phyloP scores from a whole-genome alignment of 2,888 invertebrate genomes.

The Cryptocheilus praepositus region DNA sequence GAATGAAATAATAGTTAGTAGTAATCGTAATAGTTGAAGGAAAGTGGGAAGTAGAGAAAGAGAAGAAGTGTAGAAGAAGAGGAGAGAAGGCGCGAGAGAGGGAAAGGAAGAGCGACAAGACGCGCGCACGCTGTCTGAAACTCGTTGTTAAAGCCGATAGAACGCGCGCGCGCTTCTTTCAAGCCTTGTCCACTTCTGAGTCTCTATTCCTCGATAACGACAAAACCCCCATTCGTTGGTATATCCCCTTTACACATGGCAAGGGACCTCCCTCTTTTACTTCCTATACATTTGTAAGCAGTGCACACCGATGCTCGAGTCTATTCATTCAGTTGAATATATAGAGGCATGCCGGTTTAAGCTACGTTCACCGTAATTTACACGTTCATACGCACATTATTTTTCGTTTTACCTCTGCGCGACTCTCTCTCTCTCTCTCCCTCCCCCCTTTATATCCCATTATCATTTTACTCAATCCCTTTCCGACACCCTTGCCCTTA shows the following conservation, averaged over 20 bases:
- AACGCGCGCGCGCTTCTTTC: slow-evolving; percentile 27
- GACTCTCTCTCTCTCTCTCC: too few relatives aligned
- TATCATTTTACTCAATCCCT: too few relatives aligned
- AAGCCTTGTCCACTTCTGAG: slow-evolving; percentile 13
- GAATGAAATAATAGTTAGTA: slow-evolving; percentile 18
- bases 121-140: slow-evolving; percentile 47
- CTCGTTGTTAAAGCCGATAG: slow-evolving; percentile 61
- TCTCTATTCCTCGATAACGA: slow-evolving; percentile 18
- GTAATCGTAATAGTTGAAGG: slow-evolving; percentile 22
- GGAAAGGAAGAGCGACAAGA: slow-evolving; percentile 39
- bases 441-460: too few relatives aligned
- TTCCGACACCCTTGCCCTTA: too few relatives aligned
- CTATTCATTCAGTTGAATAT: slow-evolving; percentile 43
- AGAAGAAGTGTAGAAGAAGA: slow-evolving; percentile 10
- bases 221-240: slow-evolving; percentile 23
- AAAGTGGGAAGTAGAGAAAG: slow-evolving; percentile 31
- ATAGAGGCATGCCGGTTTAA: slow-evolving; percentile 19
- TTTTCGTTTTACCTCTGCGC: too few relatives aligned
- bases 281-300: slow-evolving; percentile 40
- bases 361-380: slow-evolving; percentile 30
- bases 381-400: not conserved
- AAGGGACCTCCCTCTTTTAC: slow-evolving; percentile 12
- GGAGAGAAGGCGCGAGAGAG: slow-evolving; percentile 32
- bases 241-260: slow-evolving; percentile 52
- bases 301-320: slow-evolving; percentile 38